Evolutionary conservation across 2,797 vertebrate genomes (phyloP), one percentile per base, ranked within the genome.

Genomic region (Eleutherodactylus coqui): DNA sequence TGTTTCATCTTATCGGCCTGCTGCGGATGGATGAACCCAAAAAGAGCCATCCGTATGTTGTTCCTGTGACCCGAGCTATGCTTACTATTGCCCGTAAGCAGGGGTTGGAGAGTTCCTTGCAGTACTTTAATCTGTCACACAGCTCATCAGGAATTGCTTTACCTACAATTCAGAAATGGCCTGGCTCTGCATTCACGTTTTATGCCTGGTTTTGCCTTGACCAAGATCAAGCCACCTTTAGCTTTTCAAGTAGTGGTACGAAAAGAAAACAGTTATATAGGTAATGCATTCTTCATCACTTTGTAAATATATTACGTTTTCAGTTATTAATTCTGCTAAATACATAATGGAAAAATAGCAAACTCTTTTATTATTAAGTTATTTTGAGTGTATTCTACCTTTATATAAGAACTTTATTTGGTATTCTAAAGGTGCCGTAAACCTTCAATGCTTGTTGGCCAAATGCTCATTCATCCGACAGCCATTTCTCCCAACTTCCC

Each of bases 241-340:
- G 90, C 51, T 90, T 89, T 3, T 21, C 83, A 4, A 90, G 88
- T 90, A 97, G 97, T 89, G 94, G 94, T 0, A 95, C 96, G 93
- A 99, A 97, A 92, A 96, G 97, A 91, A 99, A 99, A 88, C 98
- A 99, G 87, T 94, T 98, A 9, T 98, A 98, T 91, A 98, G 97
- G 97, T 98, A 94, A 82, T 38, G 4, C 5, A 21, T 3, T 70
- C 24, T 70, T 70, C 36, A 70, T 41, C 38, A 0, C 9, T 17
- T 41, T 13, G 14, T 70, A 9, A 41, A 13, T 43, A 24, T 43
- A 24, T 11, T 24, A 70, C 5, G 6, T 1, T 49, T 14, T 49
- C 13, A 13, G 4, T 62, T 32, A 27, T 16, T 29, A 4, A 11
- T 14, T 13, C 13, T 32, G 60, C 60, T 62, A 13, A 62, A 16